Conservation (phyloP, 2,888 invertebrate genomes). For the Aphodius granarius region DNA sequence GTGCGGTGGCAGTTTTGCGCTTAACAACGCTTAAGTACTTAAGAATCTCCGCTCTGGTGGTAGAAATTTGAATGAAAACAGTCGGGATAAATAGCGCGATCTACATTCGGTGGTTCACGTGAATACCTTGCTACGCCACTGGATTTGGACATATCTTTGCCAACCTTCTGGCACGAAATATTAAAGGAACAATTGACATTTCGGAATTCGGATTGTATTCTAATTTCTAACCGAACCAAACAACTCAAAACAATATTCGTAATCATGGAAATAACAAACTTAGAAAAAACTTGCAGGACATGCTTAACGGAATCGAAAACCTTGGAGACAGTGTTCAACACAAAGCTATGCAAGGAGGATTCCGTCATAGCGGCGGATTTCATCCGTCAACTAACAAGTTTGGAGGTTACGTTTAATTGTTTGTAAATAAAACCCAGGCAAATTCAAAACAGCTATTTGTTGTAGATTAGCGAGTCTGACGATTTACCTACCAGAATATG, state of each 20-base stretch:
- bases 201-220: no score
- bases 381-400: slow-evolving; percentile 32
- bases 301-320: slow-evolving; percentile 31
- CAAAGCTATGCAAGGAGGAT: slow-evolving; percentile 28
- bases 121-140: no score
- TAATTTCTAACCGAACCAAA: no score
- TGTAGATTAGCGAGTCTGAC: slow-evolving; percentile 36
- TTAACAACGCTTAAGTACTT: no score
- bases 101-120: no score
- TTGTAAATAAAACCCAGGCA: background rate
- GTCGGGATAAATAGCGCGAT: no score
- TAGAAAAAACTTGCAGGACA: slow-evolving; percentile 31
- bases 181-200: background rate
- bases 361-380: slow-evolving; percentile 31
- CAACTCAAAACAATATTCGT: background rate
- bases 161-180: background rate
- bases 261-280: slow-evolving; percentile 1
- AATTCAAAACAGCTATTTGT: slow-evolving; percentile 15
- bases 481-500: slow-evolving; percentile 38
- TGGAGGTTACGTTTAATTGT: background rate
- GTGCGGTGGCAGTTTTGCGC: no score
- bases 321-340: slow-evolving; percentile 32
- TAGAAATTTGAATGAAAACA: no score
- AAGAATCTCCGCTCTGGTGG: no score
- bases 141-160: no score